Evolutionary conservation across 2,113 vertebrate genomes (phyloP).

Genomic region (Misgurnus anguillicaudatus): DNA sequence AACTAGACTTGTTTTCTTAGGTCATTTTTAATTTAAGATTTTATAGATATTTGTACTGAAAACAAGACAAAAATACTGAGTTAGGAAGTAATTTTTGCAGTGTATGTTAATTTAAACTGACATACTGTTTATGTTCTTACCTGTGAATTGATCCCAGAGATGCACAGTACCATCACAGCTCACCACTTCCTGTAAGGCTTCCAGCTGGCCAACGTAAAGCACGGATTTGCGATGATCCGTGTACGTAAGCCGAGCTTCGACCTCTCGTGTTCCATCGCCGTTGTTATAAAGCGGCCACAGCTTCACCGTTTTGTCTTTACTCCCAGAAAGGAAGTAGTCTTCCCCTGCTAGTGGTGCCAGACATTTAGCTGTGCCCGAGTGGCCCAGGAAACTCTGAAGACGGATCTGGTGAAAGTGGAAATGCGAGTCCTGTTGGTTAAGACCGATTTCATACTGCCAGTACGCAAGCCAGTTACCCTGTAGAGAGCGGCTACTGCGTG

Average conservation of each 20-base stretch:
- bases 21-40: no score
- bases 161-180: slow-evolving; percentile 96
- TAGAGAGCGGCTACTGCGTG: slow-evolving; percentile 83
- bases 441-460: slow-evolving; percentile 97
- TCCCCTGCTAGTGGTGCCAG: slow-evolving; percentile 85
- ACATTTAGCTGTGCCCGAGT: slow-evolving; percentile 88
- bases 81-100: no score
- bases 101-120: not conserved
- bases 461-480: slow-evolving; percentile 98
- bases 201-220: slow-evolving; percentile 90
- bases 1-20: no score
- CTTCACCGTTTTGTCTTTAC: slow-evolving; percentile 94
- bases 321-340: slow-evolving; percentile 95
- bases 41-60: no score
- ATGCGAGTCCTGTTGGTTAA: slow-evolving; percentile 90
- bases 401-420: slow-evolving; percentile 98
- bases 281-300: slow-evolving; percentile 95
- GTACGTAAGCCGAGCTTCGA: slow-evolving; percentile 82
- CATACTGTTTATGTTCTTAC: slow-evolving; percentile 63
- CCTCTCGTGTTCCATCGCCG: slow-evolving; percentile 87
- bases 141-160: slow-evolving; percentile 95
- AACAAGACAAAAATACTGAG: no score
- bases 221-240: slow-evolving; percentile 88
- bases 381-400: slow-evolving; percentile 92
- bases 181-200: slow-evolving; percentile 87